Evolutionary conservation across 2,797 vertebrate genomes (phyloP).

Genomic region (Prionace glauca): DNA sequence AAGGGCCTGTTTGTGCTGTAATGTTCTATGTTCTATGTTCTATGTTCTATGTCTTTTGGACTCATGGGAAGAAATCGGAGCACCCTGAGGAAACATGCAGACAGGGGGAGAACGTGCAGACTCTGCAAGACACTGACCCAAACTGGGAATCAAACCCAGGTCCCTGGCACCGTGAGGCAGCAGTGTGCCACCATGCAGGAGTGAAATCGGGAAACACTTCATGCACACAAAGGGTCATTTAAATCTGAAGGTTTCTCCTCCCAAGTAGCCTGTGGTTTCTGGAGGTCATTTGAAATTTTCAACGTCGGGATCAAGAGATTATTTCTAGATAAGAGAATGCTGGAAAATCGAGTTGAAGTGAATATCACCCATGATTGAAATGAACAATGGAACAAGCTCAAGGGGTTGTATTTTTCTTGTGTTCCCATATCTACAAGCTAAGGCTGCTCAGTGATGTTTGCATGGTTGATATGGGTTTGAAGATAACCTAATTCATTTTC

Average conservation of each 20-base stretch:
- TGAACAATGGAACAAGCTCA: not conserved
- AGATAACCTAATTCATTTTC: not conserved
- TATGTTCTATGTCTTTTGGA: no score
- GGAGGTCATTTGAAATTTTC: not conserved
- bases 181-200: no score
- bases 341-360: not conserved
- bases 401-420: not conserved
- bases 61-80: no score
- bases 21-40: no score
- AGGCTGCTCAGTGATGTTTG: not conserved
- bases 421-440: not conserved
- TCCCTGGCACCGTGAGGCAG: no score
- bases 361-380: not conserved
- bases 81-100: no score
- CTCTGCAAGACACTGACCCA: no score
- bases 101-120: no score
- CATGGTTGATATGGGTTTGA: not conserved
- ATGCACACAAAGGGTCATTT: not conserved
- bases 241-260: not conserved
- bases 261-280: not conserved
- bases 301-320: not conserved
- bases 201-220: not conserved
- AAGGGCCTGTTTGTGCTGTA: no score
- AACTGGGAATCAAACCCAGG: no score
- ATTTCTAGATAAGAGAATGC: not conserved